Evolutionary conservation across 2,888 invertebrate species (phyloP), one percentile per base, ranked within the genome.

Genomic region (Halictus ligatus): DNA sequence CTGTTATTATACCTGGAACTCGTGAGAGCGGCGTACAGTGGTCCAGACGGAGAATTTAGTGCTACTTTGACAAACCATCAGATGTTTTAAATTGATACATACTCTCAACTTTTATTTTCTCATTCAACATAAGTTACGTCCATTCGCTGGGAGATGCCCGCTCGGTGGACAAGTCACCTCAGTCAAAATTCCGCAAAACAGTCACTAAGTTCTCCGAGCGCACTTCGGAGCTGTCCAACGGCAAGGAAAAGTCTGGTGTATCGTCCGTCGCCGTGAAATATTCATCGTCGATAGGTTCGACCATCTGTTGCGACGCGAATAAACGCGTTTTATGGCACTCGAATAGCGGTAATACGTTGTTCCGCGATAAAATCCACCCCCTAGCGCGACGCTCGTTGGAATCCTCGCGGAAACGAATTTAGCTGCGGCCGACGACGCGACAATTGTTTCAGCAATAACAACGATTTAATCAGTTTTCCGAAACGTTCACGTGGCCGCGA

Each of bases 261-360:
- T 18, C 29, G 21, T 21, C 7, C 35, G 29, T 29, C 35, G 35
- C 18, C 67, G 13, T 35, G 67, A 8, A 21, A 69, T 40, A 21
- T 69, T 21, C 69, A 21, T 40, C 35, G 40, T 1, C 69, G 12
- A 71, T 12, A 43, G 54, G 71, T 75, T 75, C 7, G 46, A 15
- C 15, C 60, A 29, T 71, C 75, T 75, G 58, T 60, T 25, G 71
- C 58, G 40, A 25, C 48, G n/a, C 18, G 50, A 21, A 75, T 80
- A 83, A 75, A 15, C 48, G n/a, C 25, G 25, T 35, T 82, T 40
- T 69, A 15, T 40, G 48, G 46, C 58, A 21, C n/a, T 43, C 80
- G 8, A 15, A n/a, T 48, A 4, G 18, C 29, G 25, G 5, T 60
- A 48, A 71, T 76, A 46, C 48, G 54, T 35, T 46, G 21, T 46